Evolutionary conservation across 92 coral and sea anemone species (phyloP), one percentile per base, ranked within the genome.

Genomic region (Parazoanthus darwini): DNA sequence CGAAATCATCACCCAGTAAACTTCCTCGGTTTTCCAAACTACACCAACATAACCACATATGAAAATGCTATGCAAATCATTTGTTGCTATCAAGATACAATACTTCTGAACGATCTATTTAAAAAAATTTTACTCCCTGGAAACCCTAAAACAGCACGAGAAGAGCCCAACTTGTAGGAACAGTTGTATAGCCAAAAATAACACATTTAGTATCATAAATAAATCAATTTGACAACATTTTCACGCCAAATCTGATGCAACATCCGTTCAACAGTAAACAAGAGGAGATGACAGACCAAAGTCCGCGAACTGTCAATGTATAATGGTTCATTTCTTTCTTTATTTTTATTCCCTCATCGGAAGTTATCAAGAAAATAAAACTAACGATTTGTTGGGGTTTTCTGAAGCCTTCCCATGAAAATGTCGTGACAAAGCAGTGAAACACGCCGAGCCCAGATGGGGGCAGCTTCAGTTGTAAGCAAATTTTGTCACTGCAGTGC

Each of bases 191-290:
- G 25, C 25, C 70, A 20, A 63, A 63, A 63, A 63, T 22, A 63
- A 20, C 70, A 22, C 15, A 63, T 63, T 63, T 3, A 3, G 22
- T 23, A 63, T 63, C 26, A 22, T 63, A 20, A 63, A 63, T 23
- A 63, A 63, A 63, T 7, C 70, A 63, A 5, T 63, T 63, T 63
- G 2, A 63, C 25, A 23, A 63, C 70, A 63, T 63, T 63, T 54
- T 63, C 70, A 63, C 70, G 70, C 70, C 26, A 71, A 44, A 35
- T 84, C 79, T 84, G 87, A 84, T 84, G 87, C 87, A 84, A 84
- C 79, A 84, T 84, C 87, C 79, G 67, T 36, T 73, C 29, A 72
- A 63, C 82, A 25, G 37, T 46, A 43, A 67, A 74, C 50, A 83
- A 84, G 26, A 22, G 18, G 22, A 25, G 70, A 63, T 48, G 42